These are phyloP conservation scores for Uria lomvia DNA, from an alignment of 2,113 vertebrate genomes.

Conservation along the genomic window DNA sequence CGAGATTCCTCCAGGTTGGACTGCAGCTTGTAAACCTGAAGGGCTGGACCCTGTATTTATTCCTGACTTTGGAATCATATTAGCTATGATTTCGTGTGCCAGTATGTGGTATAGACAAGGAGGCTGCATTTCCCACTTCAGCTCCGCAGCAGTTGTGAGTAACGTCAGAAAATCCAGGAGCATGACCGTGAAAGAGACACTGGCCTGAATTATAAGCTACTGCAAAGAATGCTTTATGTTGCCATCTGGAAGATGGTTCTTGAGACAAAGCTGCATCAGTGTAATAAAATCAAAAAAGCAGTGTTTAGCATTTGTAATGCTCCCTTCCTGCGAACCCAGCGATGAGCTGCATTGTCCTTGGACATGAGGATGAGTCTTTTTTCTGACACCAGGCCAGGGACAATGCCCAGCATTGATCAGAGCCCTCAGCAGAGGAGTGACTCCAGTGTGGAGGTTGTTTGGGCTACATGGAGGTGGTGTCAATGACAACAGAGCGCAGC, in stretches of 20 bases:
- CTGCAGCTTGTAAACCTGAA: not conserved
- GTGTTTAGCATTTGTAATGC: not conserved
- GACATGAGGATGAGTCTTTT: accelerated
- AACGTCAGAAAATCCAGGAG: not conserved
- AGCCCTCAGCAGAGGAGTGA: not conserved
- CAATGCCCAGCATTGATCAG: not conserved
- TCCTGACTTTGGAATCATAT: not conserved
- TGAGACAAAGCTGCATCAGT: constrained; percentile 44
- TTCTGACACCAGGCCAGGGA: not conserved
- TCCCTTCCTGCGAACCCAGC: not conserved
- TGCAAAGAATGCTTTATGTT: constrained; percentile 45
- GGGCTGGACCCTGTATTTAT: not conserved
- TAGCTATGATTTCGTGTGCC: not conserved
- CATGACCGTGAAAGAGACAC: not conserved
- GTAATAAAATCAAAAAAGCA: not conserved
- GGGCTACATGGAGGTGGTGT: not conserved
- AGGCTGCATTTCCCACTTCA: not conserved
- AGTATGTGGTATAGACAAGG: not conserved
- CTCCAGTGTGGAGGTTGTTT: not conserved
- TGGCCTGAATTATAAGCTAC: not conserved
- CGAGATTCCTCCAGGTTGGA: not conserved
- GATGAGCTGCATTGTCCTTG: not conserved
- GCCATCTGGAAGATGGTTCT: constrained; percentile 9
- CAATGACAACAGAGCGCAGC: not conserved
- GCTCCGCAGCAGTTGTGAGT: not conserved